These are phyloP conservation scores for Sebastes jordani DNA, from an alignment of 2,797 vertebrate species.

Conservation along the genomic window DNA sequence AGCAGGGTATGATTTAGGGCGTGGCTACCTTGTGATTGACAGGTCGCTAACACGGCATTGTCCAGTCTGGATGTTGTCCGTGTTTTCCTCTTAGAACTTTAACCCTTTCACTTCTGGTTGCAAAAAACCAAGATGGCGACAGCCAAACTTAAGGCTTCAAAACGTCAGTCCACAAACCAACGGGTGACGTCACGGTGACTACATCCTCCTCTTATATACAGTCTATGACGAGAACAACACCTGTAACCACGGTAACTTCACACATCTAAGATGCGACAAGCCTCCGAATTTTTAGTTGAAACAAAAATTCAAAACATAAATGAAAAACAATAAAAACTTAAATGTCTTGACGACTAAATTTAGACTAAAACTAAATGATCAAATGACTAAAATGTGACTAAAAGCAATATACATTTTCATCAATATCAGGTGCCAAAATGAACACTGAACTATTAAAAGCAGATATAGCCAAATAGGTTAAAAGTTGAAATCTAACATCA, in stretches of 20 bases:
- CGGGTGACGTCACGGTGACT: too few species aligned
- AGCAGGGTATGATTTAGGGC: too few species aligned
- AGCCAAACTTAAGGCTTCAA: too few species aligned
- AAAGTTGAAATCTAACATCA: neutral
- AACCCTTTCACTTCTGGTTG: too few species aligned
- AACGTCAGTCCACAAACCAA: too few species aligned
- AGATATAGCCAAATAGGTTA: neutral
- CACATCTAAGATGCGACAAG: neutral
- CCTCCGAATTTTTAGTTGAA: neutral
- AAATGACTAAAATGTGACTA: neutral
- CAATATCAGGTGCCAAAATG: neutral
- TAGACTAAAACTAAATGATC: neutral
- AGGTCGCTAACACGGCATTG: too few species aligned
- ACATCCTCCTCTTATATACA: too few species aligned
- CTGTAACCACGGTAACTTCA: neutral
- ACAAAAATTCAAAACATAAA: neutral
- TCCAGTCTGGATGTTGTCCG: too few species aligned
- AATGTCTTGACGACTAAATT: neutral
- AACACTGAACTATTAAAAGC: neutral
- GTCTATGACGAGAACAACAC: neutral
- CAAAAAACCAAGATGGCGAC: too few species aligned
- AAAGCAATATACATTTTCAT: neutral
- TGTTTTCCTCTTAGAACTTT: too few species aligned
- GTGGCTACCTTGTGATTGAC: too few species aligned
- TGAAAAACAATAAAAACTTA: neutral